Evolutionary conservation across 2,113 vertebrate genomes (phyloP).

Genomic region (Tachycineta bicolor): DNA sequence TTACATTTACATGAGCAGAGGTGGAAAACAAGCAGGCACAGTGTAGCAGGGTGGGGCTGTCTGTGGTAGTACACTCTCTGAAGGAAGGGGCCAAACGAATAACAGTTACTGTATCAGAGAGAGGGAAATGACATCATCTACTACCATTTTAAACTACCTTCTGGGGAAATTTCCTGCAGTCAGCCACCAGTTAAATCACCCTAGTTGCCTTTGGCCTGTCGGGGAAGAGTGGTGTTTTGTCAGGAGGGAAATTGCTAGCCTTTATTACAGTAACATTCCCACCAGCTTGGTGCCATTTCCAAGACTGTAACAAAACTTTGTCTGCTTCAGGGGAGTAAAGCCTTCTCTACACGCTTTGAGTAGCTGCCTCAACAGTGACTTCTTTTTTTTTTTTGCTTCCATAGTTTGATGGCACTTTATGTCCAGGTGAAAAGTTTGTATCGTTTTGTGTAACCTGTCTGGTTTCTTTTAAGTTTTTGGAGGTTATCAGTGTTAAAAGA

Average conservation of each 20-base stretch:
- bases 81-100: not conserved
- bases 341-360: not conserved
- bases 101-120: not conserved
- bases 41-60: not conserved
- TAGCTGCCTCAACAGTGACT: not conserved
- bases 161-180: conserved; percentile 31
- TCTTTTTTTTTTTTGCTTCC: not conserved
- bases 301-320: not conserved
- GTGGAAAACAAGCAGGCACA: not conserved
- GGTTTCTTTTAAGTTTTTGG: not conserved
- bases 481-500: not conserved
- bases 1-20: conserved; percentile 56
- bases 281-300: not conserved
- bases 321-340: not conserved
- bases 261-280: not conserved
- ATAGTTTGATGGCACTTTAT: not conserved
- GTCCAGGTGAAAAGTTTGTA: not conserved
- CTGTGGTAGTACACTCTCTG: not conserved
- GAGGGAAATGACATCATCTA: conserved; percentile 18
- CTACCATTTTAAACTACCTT: conserved; percentile 54
- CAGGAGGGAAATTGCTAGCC: not conserved
- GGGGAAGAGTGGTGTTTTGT: not conserved
- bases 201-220: not conserved
- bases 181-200: conserved; percentile 40
- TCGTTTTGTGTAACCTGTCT: not conserved